Base-by-base conservation (phyloP, 2,888 invertebrate species). In the Dynastes grantii region DNA sequence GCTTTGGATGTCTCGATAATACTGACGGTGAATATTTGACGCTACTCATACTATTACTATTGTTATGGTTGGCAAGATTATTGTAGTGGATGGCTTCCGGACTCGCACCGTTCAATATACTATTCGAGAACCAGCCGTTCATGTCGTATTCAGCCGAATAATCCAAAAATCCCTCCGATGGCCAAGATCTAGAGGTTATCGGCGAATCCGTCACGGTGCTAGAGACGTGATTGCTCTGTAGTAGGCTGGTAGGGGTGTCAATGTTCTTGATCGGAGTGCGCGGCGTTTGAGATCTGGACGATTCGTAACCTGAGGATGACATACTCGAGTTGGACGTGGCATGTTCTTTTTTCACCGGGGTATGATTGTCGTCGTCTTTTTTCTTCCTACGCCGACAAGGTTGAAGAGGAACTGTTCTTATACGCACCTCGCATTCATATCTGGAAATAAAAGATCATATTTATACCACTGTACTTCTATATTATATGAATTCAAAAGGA, bases 401-500 rank as follows among this genome's bases (percentile, higher is more conserved):
- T 84, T 95, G 94, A 9, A 97, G 89, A 0, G 97, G 97, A 9
- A 95, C 95, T 2, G 95, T 94, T 77, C 97, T 91, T 32, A 97
- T 94, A 82, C 97, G 92, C 29, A 97, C 95, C 89, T 96, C 95
- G 90, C 96, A 95, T 64, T 96, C 94, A 88, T 94, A 98, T 89
- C 96, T 96, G 86, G 73, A 90, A 88, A 87, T 67, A 61, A 27
- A 58, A 76, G 67, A 37, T 4, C 9, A 11, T 61, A 61, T 53
- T 8, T 37, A 6, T 37, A 37, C 6, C 37, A 6, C 37, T 5
- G 37, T 22, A 22, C 22, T 22, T 22, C 22, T 22, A 22, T 22
- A 22, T 22, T 22, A 22, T 22, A 22, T 22, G 22, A 22, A 22
- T 22, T 1, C 22, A 22, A 22, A 22, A 22, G 22, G 22, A 22